These are phyloP conservation scores for Columbina picui DNA, from an alignment of 2,113 vertebrate species.

Conservation along the genomic window DNA sequence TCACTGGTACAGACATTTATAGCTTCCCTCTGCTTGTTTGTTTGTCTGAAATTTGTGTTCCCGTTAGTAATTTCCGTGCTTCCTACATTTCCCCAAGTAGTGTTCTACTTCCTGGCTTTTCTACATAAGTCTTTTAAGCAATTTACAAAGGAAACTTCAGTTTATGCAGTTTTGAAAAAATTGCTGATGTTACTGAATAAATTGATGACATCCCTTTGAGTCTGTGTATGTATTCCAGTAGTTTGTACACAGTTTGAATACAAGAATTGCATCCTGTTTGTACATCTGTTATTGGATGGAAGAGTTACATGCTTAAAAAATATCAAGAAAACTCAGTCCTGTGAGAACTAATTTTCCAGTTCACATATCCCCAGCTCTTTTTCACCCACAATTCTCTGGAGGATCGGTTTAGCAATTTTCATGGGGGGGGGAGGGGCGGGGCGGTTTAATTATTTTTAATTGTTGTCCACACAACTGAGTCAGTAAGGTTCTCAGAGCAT, in stretches of 20 bases:
- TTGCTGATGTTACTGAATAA: conserved; percentile 24
- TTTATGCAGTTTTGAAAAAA: conserved; percentile 30
- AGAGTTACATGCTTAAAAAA: neutral
- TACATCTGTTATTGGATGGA: neutral
- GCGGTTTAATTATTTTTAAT: neutral
- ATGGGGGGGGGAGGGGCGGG: no score
- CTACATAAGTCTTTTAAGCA: neutral
- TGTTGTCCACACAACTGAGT: neutral
- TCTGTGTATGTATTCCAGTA: neutral
- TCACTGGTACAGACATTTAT: neutral
- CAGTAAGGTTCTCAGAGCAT: neutral
- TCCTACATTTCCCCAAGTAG: conserved; percentile 17
- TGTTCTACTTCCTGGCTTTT: conserved; percentile 40
- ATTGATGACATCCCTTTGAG: neutral
- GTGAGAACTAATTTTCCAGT: conserved; percentile 9
- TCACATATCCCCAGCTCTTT: neutral
- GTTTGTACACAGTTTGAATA: neutral
- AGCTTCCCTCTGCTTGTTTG: conserved; percentile 12
- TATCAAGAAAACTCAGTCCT: neutral
- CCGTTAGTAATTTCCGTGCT: conserved; percentile 13
- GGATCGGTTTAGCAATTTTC: neutral
- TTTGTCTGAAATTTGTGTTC: conserved; percentile 29
- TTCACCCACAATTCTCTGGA: neutral
- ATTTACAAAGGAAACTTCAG: conserved; percentile 42
- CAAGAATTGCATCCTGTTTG: neutral